Conservation (phyloP, 2,113 vertebrate species). For the Callionymus lyra region DNA sequence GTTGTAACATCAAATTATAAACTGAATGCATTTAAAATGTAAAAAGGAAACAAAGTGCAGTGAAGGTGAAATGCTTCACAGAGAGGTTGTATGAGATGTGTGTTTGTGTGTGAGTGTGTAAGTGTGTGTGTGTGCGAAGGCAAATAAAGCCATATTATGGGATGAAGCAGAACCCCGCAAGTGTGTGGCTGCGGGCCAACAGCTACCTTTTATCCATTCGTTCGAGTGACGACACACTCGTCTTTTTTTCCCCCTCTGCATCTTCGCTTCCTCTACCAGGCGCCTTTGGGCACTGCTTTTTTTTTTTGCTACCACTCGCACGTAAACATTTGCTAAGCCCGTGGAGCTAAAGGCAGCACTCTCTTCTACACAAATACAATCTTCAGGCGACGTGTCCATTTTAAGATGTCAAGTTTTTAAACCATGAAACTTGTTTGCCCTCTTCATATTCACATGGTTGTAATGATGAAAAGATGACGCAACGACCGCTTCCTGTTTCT, state of each 20-base stretch:
- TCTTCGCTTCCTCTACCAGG: constrained; percentile 4
- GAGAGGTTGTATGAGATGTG: not conserved
- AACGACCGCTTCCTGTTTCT: too few relatives aligned
- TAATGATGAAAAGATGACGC: too few relatives aligned
- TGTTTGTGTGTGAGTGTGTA: not conserved
- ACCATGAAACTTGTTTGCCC: too few relatives aligned
- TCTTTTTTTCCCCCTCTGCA: constrained; percentile 3
- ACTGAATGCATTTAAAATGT: too few relatives aligned
- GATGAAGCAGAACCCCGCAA: constrained; percentile 17
- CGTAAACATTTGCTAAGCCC: not conserved
- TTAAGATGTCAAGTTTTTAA: too few relatives aligned
- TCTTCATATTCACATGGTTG: too few relatives aligned
- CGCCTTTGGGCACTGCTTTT: constrained; percentile 14
- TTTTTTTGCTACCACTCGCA: constrained; percentile 7
- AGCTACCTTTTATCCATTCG: constrained; percentile 18
- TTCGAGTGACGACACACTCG: constrained; percentile 12
- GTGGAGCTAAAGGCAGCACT: too few relatives aligned
- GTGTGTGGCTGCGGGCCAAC: constrained; percentile 12
- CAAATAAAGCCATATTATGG: constrained; percentile 11
- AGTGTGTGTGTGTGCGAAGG: not conserved
- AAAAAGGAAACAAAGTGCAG: too few relatives aligned
- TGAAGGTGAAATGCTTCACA: not conserved
- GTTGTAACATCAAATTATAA: too few relatives aligned
- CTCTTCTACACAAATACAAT: too few relatives aligned
- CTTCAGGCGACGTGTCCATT: too few relatives aligned